Evolutionary conservation across 2,113 vertebrate species (phyloP).

Genomic region (Menura novaehollandiae): DNA sequence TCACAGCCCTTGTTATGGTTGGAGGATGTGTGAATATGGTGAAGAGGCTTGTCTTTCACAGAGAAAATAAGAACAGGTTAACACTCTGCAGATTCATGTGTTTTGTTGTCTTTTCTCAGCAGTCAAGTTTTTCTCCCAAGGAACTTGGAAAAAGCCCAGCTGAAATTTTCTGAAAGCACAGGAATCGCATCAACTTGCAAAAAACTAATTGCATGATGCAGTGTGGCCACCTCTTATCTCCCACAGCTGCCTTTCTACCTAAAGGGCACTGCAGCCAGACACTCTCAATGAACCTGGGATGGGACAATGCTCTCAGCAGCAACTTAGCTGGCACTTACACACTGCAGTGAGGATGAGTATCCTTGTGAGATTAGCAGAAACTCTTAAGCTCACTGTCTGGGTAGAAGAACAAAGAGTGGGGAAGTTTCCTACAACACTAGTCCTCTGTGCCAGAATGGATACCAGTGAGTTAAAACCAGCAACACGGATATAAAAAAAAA

Average conservation of each 20-base stretch:
- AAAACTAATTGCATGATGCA: background rate
- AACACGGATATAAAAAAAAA: background rate
- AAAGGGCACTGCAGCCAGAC: accelerated
- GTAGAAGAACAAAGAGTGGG: background rate
- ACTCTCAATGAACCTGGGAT: accelerated
- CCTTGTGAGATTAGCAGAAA: background rate
- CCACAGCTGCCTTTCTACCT: background rate
- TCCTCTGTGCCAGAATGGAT: accelerated
- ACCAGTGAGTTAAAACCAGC: background rate
- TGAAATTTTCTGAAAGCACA: background rate
- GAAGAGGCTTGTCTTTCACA: background rate
- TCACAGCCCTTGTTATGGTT: background rate
- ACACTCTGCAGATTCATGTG: background rate
- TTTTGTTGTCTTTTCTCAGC: background rate
- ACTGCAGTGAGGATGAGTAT: background rate
- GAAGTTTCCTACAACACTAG: background rate
- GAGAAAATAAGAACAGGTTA: background rate
- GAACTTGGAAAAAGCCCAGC: background rate
- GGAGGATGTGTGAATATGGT: background rate
- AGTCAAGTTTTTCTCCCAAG: background rate
- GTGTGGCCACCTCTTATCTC: background rate
- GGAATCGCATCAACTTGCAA: background rate
- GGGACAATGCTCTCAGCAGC: background rate
- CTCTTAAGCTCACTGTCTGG: background rate
- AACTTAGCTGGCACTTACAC: background rate